Base-by-base conservation (phyloP, 2,797 vertebrate genomes). In the Sphaeramia orbicularis region DNA sequence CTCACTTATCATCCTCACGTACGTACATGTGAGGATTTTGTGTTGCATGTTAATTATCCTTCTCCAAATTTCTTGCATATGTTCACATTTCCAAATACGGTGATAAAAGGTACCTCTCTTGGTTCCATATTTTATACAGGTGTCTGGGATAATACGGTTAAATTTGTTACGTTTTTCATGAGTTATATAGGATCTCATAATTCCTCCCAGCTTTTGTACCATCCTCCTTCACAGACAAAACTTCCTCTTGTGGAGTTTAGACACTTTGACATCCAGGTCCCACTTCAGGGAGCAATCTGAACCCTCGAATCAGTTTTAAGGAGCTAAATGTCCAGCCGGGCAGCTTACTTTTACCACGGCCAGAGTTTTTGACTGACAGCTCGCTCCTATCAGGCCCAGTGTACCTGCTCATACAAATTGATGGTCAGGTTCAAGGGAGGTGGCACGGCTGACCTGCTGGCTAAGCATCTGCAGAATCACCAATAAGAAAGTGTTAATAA, bases 401-500 rank as follows among this genome's bases (percentile, higher is more conserved):
- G 42, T 38, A 50, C 27, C 38, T 6, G 64, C 76, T 85, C 83
- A 77, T 81, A 65, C 72, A 87, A 76, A 87, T 67, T 72, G 71
- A 78, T 42, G 81, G 78, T 61, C 62, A 36, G 83, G 61, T 81
- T 84, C 76, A 62, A 60, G 82, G 72, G 72, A 87, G 75, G 74
- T 80, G 79, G 78, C 71, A 74, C 14, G 13, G 13, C 65, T 82
- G 88, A 90, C 83, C 79, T 84, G 83, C 84, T 83, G 78, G 83
- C 74, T 74, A 74, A 83, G 84, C 88, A 74, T 82, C 63, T 76
- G 62, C 2, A 4, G 86, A 91, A 87, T 86, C 76, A 72, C 74
- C 83, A 76, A 71, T 83, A 74, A 85, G 71, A 71, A 77, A 51
- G 62, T 63, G 70, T 82, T 89, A 89, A 90, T 90, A 84, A 80